These are phyloP conservation scores for Anableps anableps DNA, from an alignment of 2,797 vertebrate species.

Conservation along the genomic window DNA sequence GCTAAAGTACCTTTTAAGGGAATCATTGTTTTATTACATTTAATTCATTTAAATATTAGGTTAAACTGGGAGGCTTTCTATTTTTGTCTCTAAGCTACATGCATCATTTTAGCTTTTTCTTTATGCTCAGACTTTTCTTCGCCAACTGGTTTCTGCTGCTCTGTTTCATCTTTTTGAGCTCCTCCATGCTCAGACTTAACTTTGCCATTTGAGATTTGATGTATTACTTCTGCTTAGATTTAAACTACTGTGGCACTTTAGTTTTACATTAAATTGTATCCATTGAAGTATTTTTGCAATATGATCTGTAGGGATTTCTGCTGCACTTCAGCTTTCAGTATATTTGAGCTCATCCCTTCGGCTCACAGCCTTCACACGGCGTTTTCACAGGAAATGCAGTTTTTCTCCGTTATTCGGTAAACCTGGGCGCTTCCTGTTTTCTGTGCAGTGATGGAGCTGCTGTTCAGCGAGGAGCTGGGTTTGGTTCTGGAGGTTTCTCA, in stretches of 20 bases:
- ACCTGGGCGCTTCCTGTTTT: background rate
- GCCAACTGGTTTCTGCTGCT: too few relatives aligned
- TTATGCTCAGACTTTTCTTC: background rate
- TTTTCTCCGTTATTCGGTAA: background rate
- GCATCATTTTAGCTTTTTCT: too few relatives aligned
- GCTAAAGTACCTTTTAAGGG: background rate
- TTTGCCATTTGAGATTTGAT: background rate
- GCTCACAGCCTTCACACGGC: background rate
- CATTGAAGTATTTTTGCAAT: background rate
- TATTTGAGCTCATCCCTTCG: too few relatives aligned
- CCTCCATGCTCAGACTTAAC: background rate
- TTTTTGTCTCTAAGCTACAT: background rate
- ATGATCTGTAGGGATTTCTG: background rate
- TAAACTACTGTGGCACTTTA: background rate
- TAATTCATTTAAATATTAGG: background rate
- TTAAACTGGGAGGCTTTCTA: background rate
- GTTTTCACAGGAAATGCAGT: too few relatives aligned
- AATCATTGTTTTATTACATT: background rate
- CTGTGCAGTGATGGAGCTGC: constrained; percentile 81
- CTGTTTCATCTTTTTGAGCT: too few relatives aligned
- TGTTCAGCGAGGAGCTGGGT: constrained; percentile 92
- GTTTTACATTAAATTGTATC: background rate
- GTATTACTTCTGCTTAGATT: background rate
- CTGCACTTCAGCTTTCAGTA: background rate
- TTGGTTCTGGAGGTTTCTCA: constrained; percentile 87